Conservation (phyloP, 2,888 invertebrate genomes). For the Apodemia mormo region DNA sequence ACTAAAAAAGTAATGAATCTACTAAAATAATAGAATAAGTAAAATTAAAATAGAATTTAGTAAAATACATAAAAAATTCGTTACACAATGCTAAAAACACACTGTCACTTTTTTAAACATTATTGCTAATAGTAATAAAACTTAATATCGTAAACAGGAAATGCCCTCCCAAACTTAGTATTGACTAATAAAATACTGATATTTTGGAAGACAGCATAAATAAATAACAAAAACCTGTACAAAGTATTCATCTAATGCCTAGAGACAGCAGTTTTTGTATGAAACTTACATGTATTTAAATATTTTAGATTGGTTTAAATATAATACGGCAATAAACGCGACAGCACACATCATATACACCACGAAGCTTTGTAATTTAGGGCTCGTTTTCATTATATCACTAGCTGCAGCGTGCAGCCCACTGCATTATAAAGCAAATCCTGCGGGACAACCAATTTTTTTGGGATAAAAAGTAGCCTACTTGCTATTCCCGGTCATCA, state of each 20-base stretch:
- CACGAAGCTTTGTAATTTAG: background rate
- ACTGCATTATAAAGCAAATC: no score
- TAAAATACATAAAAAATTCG: background rate
- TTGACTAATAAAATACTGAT: slow-evolving; percentile 58
- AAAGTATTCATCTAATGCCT: background rate
- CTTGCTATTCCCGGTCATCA: no score
- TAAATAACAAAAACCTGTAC: slow-evolving; percentile 33
- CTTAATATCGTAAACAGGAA: slow-evolving; percentile 76
- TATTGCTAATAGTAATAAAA: slow-evolving; percentile 41
- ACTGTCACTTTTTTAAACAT: slow-evolving; percentile 13
- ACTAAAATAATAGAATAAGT: background rate
- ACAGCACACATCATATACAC: background rate
- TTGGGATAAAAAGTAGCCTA: no score
- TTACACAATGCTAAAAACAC: slow-evolving; percentile 22
- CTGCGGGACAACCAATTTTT: no score
- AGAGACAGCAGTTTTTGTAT: background rate
- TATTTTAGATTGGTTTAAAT: background rate
- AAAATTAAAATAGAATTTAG: background rate
- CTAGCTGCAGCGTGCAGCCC: no score
- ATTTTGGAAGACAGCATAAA: slow-evolving; percentile 53
- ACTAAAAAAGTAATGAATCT: background rate
- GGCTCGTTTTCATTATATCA: background rate
- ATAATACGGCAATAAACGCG: background rate
- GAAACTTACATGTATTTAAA: background rate
- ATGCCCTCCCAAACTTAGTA: slow-evolving; percentile 62